Percentiles rank a stretch among this genome's conserved stretches.
phyloP scores from a whole-genome alignment of 2,113 vertebrate genomes.

The Marmota monax region DNA sequence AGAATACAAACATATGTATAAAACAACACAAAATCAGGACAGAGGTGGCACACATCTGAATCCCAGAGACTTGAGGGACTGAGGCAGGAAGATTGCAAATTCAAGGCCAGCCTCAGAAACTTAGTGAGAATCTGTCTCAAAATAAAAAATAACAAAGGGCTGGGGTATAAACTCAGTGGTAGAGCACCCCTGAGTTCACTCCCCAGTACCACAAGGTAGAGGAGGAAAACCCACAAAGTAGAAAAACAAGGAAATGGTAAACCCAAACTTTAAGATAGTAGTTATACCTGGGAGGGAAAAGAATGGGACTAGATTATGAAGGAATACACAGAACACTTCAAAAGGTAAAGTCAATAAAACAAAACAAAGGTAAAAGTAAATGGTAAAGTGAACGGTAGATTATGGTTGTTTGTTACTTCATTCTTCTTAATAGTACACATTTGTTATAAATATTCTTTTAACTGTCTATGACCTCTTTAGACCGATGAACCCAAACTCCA shows the following conservation, averaged over 20 bases:
- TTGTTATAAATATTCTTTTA: background rate
- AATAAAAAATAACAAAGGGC: no score
- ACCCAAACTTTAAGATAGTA: background rate
- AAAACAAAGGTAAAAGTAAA: background rate
- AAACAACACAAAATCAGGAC: background rate
- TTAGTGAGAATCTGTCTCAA: no score
- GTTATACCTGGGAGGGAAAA: background rate
- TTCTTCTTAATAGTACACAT: conserved; percentile 8
- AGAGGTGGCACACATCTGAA: no score
- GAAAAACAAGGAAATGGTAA: background rate
- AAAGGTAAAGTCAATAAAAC: background rate
- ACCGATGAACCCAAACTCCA: no score
- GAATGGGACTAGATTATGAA: conserved; percentile 6
- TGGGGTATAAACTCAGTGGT: no score
- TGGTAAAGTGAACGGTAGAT: background rate
- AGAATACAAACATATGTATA: background rate
- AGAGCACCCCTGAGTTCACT: no score
- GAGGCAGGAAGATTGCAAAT: no score
- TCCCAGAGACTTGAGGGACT: no score
- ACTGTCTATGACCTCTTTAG: background rate
- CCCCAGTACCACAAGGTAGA: no score
- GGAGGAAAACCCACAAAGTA: no score
- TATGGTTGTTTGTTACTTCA: background rate
- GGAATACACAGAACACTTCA: background rate
- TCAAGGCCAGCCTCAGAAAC: no score